Conservation (phyloP, 2,797 vertebrate species). For the Pempheris klunzingeri region DNA sequence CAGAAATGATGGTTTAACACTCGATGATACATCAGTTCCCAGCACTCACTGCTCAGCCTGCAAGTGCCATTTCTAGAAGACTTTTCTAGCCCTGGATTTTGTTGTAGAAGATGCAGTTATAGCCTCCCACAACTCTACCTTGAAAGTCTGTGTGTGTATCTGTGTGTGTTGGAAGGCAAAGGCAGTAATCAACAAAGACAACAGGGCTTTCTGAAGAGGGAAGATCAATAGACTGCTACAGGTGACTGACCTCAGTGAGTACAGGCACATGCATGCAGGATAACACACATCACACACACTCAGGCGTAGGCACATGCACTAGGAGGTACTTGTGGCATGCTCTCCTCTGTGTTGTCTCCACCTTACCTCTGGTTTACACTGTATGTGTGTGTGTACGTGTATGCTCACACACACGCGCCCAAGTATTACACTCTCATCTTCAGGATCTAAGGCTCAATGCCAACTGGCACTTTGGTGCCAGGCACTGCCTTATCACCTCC, state of each 20-base stretch:
- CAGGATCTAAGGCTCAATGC: slow-evolving; percentile 80
- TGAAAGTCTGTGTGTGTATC: slow-evolving; percentile 28
- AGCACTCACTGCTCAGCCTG: slow-evolving; percentile 44
- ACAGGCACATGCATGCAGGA: slow-evolving; percentile 48
- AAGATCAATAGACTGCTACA: slow-evolving; percentile 76
- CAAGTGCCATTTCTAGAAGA: slow-evolving; percentile 49
- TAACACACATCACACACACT: slow-evolving; percentile 51
- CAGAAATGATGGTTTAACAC: slow-evolving; percentile 68
- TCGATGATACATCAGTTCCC: slow-evolving; percentile 57
- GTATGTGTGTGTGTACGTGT: slow-evolving; percentile 28
- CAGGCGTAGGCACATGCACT: slow-evolving; percentile 44
- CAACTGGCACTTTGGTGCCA: slow-evolving; percentile 87
- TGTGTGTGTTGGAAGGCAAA: slow-evolving; percentile 49
- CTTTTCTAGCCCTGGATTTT: slow-evolving; percentile 18
- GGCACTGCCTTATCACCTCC: slow-evolving; percentile 89
- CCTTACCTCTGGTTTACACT: slow-evolving; percentile 59
- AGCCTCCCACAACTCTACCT: slow-evolving; percentile 43
- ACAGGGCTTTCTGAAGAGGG: slow-evolving; percentile 60
- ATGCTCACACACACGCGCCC: slow-evolving; percentile 31
- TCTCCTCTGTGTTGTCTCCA: slow-evolving; percentile 50
- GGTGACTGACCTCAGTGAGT: slow-evolving; percentile 73
- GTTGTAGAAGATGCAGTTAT: slow-evolving; percentile 34
- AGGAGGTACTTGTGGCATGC: slow-evolving; percentile 51
- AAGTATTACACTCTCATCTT: slow-evolving; percentile 69
- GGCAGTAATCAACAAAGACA: slow-evolving; percentile 76